Evolutionary conservation across 2,888 invertebrate species (phyloP).

Genomic region (Apamea anceps): DNA sequence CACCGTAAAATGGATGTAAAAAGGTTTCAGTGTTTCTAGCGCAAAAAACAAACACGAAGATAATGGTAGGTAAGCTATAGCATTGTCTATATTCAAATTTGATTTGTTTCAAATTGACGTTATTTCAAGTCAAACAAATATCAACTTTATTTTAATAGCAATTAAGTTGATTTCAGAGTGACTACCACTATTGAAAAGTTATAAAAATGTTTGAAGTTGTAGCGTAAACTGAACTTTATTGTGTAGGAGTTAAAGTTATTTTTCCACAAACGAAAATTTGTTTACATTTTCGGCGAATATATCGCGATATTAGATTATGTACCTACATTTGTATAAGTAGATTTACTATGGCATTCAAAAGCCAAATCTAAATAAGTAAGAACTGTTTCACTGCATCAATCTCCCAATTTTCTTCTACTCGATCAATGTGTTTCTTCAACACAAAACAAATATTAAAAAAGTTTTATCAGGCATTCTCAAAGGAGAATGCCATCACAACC

Average conservation of each 20-base stretch:
- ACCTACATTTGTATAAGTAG: background rate
- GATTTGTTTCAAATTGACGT: too few species aligned
- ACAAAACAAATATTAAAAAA: slow-evolving; percentile 48
- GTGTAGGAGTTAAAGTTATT: too few species aligned
- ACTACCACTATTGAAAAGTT: too few species aligned
- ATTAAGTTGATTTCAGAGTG: too few species aligned
- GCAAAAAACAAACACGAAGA: background rate
- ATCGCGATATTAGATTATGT: too few species aligned
- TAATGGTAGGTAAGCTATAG: background rate
- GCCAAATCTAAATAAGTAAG: background rate
- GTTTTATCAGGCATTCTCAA: slow-evolving; percentile 20
- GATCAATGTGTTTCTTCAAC: slow-evolving; percentile 4
- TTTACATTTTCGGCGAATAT: too few species aligned
- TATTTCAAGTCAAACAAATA: too few species aligned
- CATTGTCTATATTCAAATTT: too few species aligned
- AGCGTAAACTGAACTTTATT: too few species aligned
- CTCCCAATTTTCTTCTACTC: slow-evolving; percentile 9
- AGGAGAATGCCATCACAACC: slow-evolving; percentile 35
- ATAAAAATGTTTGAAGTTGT: too few species aligned
- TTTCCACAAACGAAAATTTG: too few species aligned
- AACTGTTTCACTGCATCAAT: background rate
- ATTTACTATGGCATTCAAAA: background rate
- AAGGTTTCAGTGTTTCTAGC: background rate
- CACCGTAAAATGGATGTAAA: slow-evolving; percentile 1
- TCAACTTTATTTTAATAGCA: too few species aligned